Base-by-base conservation (phyloP, 2,888 invertebrate genomes). In the Hemaris fuciformis region DNA sequence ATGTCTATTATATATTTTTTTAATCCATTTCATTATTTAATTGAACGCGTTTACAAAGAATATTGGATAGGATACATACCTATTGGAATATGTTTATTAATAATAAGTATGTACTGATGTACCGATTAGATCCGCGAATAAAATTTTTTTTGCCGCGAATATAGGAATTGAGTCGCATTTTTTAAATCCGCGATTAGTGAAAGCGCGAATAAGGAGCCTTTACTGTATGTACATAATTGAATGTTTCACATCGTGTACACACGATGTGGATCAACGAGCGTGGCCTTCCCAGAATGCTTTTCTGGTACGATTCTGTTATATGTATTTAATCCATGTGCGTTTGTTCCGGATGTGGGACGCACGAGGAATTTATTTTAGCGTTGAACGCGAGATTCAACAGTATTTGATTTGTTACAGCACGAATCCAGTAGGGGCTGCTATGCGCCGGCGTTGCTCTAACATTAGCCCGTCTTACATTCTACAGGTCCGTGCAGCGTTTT, bases 401-500 rank as follows among this genome's bases (percentile, higher is more conserved):
- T 2, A 18, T 48, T 57, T 57, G 23, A 41, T 43, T 61, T 42
- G 27, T 78, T 72, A 3, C 38, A 38, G 10, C 13, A n/a, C 20
- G 66, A 73, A 81, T 82, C 77, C 80, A 81, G 80, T 80, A 79
- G 82, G 73, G 77, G 76, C 75, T 73, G 73, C 78, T 77, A 73
- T 83, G 83, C 79, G 79, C 69, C 72, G 68, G 75, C 79, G 81
- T 76, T 71, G 80, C 69, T 83, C 90, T 88, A 91, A 88, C 85
- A 86, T 90, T 90, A 90, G 88, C 84, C 75, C 81, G 86, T 77
- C 87, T 86, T 84, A 87, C 85, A 89, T 89, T 83, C 87, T 84
- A 80, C 72, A 87, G 83, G 84, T 81, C 85, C 79, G 80, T 74
- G 74, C 68, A 74, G 77, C 79, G 82, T 81, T 77, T 72, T 82